Conservation (phyloP, 2,888 invertebrate genomes). For the Dermolepida albohirtum region DNA sequence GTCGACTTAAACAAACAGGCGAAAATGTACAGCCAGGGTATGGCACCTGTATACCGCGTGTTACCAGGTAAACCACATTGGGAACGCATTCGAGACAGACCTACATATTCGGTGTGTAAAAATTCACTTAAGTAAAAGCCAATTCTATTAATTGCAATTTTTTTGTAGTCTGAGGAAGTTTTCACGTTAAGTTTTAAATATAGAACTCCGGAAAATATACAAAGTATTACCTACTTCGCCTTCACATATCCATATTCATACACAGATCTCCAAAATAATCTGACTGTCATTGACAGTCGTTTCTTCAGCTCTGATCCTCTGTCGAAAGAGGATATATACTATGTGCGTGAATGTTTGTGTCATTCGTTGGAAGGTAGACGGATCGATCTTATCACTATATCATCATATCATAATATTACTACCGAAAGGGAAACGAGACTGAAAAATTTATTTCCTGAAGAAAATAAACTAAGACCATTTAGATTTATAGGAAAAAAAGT, state of each 20-base stretch:
- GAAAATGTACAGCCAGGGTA: conserved; percentile 91
- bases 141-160: conserved; percentile 22
- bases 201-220: conserved; percentile 76
- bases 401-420: conserved; percentile 82
- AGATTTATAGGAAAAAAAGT: conserved; percentile 85
- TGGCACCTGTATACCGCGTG: conserved; percentile 84
- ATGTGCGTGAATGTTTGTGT: conserved; percentile 83
- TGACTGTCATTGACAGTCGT: conserved; percentile 76
- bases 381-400: conserved; percentile 86
- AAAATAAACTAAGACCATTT: conserved; percentile 74
- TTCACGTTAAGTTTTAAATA: conserved; percentile 82
- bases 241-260: conserved; percentile 94
- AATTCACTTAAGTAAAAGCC: background rate
- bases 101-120: conserved; percentile 72
- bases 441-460: conserved; percentile 79
- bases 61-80: conserved; percentile 83
- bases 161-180: conserved; percentile 71
- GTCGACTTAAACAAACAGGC: conserved; percentile 91
- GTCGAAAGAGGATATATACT: conserved; percentile 81
- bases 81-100: conserved; percentile 86
- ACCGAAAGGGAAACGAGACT: conserved; percentile 78
- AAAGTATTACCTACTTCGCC: conserved; percentile 85
- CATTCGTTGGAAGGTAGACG: conserved; percentile 82
- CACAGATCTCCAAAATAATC: conserved; percentile 80
- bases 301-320: conserved; percentile 54